Evolutionary conservation across 2,113 vertebrate species (phyloP), one percentile per base, ranked within the genome.

Genomic region (Puntigrus tetrazona): DNA sequence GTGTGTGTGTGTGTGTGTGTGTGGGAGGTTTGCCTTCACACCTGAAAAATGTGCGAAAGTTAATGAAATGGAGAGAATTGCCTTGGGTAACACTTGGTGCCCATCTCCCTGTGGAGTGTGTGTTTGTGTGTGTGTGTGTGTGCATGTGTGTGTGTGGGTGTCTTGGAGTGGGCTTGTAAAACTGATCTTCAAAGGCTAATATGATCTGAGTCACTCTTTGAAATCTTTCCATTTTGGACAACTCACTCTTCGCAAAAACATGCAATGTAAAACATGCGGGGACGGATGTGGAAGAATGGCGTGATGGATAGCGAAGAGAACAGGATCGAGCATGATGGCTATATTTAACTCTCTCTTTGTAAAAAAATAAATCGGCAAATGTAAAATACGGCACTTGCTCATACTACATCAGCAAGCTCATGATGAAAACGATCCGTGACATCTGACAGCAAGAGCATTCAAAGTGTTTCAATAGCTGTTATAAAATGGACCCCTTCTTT

Each of bases 31-130:
- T 74, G 41, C 31, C 20, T 88, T 86, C 52, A 88, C 81, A 86
- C 84, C 59, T 52, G 52, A 77, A 55, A 83, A 67, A 81, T 52
- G 87, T 88, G 87, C 11, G 84, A 88, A 88, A 86, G 82, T 76
- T 86, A 88, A 86, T 86, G 87, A 86, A 86, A 86, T 77, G 84
- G 87, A 86, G 87, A 86, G 78, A 88, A 88, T 88, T 88, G 87
- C 84, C 80, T 86, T 86, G 87, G 87, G 84, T 65, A 74, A 86
- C 87, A 86, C 76, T 86, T 38, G 22, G 41, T 81, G 69, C 25
- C 52, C n/a, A 41, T 65, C 14, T 75, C 84, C 70, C 69, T 31
- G 11, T 73, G 67, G 75, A 55, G n/a, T 18, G 41, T 80, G 69
- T 59, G 63, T 65, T 27, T 72, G 14, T 84, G 52, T 55, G 52